These are phyloP conservation scores for Cacatua alba DNA, from an alignment of 2,113 vertebrate species.

Conservation along the genomic window DNA sequence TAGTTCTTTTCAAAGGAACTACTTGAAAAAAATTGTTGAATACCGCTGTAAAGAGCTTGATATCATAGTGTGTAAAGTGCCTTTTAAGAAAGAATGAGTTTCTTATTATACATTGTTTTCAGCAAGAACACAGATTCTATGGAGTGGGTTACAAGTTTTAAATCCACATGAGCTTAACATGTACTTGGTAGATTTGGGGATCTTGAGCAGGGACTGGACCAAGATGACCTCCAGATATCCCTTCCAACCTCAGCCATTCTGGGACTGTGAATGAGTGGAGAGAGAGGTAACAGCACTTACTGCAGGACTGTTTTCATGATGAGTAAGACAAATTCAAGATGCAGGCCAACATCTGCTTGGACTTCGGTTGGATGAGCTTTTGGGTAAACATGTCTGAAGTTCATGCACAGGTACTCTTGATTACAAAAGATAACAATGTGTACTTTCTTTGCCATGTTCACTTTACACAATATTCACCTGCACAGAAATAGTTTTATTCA, in stretches of 20 bases:
- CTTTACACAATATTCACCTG: not conserved
- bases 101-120: not conserved
- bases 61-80: not conserved
- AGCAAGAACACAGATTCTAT: not conserved
- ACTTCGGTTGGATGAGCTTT: not conserved
- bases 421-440: not conserved
- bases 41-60: not conserved
- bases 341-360: not conserved
- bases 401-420: not conserved
- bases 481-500: not conserved
- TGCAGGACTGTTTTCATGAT: not conserved
- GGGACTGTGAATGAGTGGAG: not conserved
- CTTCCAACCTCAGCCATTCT: not conserved
- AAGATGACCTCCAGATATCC: not conserved
- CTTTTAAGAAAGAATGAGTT: not conserved
- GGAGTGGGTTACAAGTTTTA: not conserved
- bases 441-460: not conserved
- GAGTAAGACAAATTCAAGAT: not conserved
- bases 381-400: not conserved
- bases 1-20: not conserved
- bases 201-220: accelerated
- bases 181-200: not conserved
- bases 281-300: not conserved
- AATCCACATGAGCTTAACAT: not conserved
- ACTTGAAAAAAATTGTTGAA: not conserved